Evolutionary conservation across 2,888 invertebrate genomes (phyloP).

Genomic region (Fragum sueziense): DNA sequence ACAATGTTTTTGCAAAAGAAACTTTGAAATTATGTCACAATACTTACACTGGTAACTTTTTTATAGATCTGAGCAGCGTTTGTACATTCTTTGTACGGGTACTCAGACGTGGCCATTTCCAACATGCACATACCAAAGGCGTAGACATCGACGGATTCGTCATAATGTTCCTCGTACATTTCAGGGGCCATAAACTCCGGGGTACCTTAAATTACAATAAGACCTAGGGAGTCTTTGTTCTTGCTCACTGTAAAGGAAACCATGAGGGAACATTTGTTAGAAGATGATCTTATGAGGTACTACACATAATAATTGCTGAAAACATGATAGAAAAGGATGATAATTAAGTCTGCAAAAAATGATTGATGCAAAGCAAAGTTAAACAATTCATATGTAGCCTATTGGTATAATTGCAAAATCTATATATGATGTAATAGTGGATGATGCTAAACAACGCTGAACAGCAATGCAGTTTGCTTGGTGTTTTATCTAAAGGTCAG

Average conservation of each 20-base stretch:
- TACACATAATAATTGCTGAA: neutral
- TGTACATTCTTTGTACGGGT: slow-evolving; percentile 99
- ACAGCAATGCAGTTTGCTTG: no score
- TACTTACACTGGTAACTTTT: slow-evolving; percentile 95
- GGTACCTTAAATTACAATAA: slow-evolving; percentile 86
- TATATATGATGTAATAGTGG: no score
- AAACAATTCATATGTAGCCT: no score
- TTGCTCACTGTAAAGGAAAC: slow-evolving; percentile 61
- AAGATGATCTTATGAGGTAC: slow-evolving; percentile 20
- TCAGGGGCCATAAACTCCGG: slow-evolving; percentile 99
- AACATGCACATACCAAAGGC: slow-evolving; percentile 99
- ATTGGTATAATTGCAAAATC: no score
- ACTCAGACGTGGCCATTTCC: slow-evolving; percentile 99
- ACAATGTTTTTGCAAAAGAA: no score
- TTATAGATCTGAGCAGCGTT: slow-evolving; percentile 99
- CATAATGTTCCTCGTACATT: slow-evolving; percentile 99
- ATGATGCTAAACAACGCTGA: no score
- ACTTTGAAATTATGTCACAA: no score
- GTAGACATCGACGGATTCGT: slow-evolving; percentile 99
- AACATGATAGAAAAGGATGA: neutral
- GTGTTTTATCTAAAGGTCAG: no score
- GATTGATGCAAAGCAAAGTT: no score
- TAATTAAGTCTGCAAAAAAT: no score
- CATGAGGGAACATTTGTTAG: slow-evolving; percentile 46
- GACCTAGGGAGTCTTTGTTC: slow-evolving; percentile 62